Percentiles rank a stretch among this genome's conserved stretches.
Evolutionary conservation across 2,797 vertebrate genomes (phyloP).

Genomic region (Hozukius guyotensis): DNA sequence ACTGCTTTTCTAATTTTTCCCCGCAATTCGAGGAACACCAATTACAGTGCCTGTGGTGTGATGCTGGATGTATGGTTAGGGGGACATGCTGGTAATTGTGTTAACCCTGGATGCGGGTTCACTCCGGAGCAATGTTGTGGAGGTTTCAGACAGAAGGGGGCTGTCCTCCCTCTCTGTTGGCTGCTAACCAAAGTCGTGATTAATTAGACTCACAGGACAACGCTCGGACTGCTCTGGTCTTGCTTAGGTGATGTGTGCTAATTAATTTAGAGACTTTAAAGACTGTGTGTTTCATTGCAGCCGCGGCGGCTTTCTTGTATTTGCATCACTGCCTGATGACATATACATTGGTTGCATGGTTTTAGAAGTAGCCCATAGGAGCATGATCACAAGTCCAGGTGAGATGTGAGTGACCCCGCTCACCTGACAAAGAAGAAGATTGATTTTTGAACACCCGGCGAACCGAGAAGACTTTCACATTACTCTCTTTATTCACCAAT

Average conservation of each 20-base stretch:
- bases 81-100: conserved; percentile 74
- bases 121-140: conserved; percentile 58
- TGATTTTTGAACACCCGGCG: neutral
- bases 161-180: conserved; percentile 67
- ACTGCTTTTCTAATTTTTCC: conserved; percentile 68
- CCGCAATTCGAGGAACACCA: conserved; percentile 64
- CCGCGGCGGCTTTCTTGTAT: neutral
- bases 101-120: conserved; percentile 73
- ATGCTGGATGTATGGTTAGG: conserved; percentile 67
- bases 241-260: conserved; percentile 56
- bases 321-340: neutral
- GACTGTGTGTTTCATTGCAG: neutral
- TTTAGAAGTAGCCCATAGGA: neutral
- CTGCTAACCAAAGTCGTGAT: conserved; percentile 70
- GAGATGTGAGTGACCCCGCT: neutral
- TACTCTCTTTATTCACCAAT: conserved; percentile 14
- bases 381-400: neutral
- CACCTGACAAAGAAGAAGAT: conserved; percentile 1
- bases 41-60: conserved; percentile 74
- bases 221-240: conserved; percentile 49
- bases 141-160: conserved; percentile 70
- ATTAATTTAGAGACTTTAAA: conserved; percentile 52
- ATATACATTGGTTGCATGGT: neutral
- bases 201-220: conserved; percentile 73
- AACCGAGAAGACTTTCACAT: neutral